A percentile compares a stretch with the other conserved stretches of the same genome.
These are phyloP conservation scores for Petrocephalus microphthalmus DNA, from an alignment of 2,113 vertebrate genomes.

Conservation along the genomic window DNA sequence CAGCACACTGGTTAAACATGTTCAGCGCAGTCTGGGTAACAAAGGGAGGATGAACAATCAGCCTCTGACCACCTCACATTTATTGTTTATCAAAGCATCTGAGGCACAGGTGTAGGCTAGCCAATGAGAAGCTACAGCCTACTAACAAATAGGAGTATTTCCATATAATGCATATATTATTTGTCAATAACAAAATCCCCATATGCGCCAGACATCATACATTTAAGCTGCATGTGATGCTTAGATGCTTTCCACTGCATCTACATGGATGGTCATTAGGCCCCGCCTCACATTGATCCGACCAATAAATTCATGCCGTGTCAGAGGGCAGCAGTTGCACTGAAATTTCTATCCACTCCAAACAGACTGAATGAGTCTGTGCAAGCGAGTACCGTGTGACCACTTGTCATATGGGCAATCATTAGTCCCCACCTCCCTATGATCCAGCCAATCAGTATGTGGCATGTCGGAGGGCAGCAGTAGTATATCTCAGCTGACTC, in stretches of 20 bases:
- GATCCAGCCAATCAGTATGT: not conserved
- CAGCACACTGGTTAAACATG: slow-evolving; percentile 28
- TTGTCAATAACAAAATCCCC: not conserved
- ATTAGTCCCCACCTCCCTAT: not conserved
- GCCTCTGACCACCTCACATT: not conserved
- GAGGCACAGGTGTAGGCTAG: not conserved
- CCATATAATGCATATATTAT: not conserved
- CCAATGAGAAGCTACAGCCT: not conserved
- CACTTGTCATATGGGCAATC: not conserved
- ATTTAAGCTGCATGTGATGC: not conserved
- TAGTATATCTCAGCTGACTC: too few species aligned
- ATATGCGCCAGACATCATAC: not conserved
- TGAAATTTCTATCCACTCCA: not conserved
- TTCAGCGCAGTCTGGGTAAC: slow-evolving; percentile 27
- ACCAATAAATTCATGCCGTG: not conserved
- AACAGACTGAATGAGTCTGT: not conserved
- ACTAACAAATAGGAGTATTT: not conserved
- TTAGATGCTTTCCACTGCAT: not conserved
- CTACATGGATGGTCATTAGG: not conserved
- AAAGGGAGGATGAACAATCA: not conserved
- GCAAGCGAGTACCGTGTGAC: not conserved
- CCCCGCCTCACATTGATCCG: not conserved
- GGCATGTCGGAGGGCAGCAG: too few species aligned
- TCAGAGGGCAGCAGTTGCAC: not conserved
- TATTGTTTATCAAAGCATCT: not conserved